Evolutionary conservation across 2,113 vertebrate genomes (phyloP), one percentile per base, ranked within the genome.

Genomic region (Poicephalus meyeri): DNA sequence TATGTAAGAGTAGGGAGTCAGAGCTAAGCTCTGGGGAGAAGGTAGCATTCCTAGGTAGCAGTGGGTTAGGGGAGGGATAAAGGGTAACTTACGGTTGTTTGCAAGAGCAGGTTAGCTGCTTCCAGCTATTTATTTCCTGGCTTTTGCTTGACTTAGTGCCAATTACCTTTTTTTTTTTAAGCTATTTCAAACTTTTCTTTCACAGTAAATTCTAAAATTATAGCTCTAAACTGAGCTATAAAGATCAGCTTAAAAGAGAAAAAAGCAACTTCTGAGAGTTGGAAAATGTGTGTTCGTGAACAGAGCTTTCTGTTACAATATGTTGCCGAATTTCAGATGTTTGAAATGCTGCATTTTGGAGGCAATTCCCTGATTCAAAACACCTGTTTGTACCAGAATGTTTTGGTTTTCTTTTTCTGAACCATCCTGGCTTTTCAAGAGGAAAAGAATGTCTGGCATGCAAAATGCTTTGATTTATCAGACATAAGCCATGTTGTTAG

Each of bases 381-480:
- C 80, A 89, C 53, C 70, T 92, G 84, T 52, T 95, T 86, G 70
- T 91, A 85, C 55, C 73, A 73, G 78, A 84, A 89, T 79, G 82
- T 89, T 95, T 92, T 84, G 63, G 63, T 9, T 89, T 95, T 80
- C 28, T 80, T 91, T 76, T 89, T 71, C 63, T 88, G 50, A 91
- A 86, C 46, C 26, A 60, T 70, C 65, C 47, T 86, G 80, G 49
- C 47, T 91, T 96, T 96, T 87, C 28, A 15, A 91, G 83, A 92
- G 87, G 84, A 96, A 93, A 94, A 86, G 85, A 47, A 20, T 73
- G 64, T 90, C 80, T 95, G 85, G 58, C 90, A 72, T 88, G 80
- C 55, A 68, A 89, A 91, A 93, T 29, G 21, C 89, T 95, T 92
- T 97, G 95, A 97, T 97, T 97, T 95, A 92, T 87, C 96, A 94